These are phyloP conservation scores for Enteromius thamalakanensis DNA, from an alignment of 2,797 vertebrate genomes.

Conservation along the genomic window DNA sequence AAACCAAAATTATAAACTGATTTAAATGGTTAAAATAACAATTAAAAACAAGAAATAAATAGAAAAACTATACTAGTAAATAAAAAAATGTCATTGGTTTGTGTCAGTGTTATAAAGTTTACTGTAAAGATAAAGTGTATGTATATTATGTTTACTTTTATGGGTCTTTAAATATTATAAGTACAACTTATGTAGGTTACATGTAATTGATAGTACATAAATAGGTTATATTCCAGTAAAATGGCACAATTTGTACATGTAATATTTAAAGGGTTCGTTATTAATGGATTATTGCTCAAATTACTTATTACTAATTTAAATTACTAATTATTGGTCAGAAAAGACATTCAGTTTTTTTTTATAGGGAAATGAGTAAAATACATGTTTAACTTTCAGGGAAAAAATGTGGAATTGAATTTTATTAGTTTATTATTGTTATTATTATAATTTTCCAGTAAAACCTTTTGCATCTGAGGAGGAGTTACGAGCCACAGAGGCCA, in stretches of 20 bases:
- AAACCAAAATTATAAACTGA: not conserved
- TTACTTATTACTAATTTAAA: not conserved
- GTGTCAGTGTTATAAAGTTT: not conserved
- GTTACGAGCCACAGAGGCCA: constrained; percentile 80
- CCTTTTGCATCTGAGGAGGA: constrained; percentile 89
- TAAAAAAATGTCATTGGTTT: not conserved
- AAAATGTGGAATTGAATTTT: not conserved
- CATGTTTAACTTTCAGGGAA: not conserved
- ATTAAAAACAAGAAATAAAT: not conserved
- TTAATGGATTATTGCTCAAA: not conserved
- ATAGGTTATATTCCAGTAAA: not conserved
- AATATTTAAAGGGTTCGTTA: not conserved
- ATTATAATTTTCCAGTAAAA: constrained; percentile 76
- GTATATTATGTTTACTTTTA: not conserved
- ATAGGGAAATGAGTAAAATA: not conserved
- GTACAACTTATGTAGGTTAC: not conserved
- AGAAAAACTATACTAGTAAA: constrained; percentile 1
- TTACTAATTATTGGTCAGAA: not conserved
- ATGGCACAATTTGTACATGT: not conserved
- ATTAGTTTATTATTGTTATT: not conserved
- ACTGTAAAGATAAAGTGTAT: not conserved
- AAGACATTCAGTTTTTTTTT: not conserved
- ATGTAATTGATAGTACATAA: too few relatives aligned
- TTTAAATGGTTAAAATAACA: not conserved
- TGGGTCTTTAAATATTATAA: not conserved